Conservation (phyloP, 2,113 vertebrate species). For the Pelobates fuscus region DNA sequence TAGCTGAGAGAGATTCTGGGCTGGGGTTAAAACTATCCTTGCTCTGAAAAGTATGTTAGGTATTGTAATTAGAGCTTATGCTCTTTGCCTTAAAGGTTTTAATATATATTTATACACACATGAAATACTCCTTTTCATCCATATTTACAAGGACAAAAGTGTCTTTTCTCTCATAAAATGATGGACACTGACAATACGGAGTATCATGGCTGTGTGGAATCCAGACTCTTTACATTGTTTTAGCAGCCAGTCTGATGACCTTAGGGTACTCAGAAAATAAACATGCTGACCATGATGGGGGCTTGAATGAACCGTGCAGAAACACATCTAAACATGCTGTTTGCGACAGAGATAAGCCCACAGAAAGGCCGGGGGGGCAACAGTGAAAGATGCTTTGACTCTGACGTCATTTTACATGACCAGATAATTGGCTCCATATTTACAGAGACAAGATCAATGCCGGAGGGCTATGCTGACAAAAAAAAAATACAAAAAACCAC, state of each 20-base stretch:
- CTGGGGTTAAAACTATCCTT: not conserved
- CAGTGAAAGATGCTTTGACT: conserved; percentile 6
- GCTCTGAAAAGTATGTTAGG: not conserved
- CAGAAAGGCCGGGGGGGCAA: conserved; percentile 18
- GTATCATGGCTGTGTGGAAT: not conserved
- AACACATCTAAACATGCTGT: conserved; percentile 33
- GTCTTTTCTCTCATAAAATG: not conserved
- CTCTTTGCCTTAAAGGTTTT: not conserved
- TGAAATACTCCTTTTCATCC: not conserved
- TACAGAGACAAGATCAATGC: not conserved
- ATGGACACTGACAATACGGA: not conserved
- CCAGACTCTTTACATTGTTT: conserved; percentile 27
- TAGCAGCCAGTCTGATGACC: not conserved
- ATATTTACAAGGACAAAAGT: not conserved
- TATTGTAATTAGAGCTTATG: not conserved
- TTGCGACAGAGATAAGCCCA: conserved; percentile 21
- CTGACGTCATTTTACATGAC: conserved; percentile 2
- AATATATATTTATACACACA: not conserved
- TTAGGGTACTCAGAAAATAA: conserved; percentile 1
- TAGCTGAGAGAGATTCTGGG: too few relatives aligned
- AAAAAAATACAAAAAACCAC: too few relatives aligned
- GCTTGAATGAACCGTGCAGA: conserved; percentile 19
- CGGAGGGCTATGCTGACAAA: too few relatives aligned
- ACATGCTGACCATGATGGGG: conserved; percentile 42
- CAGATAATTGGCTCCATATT: not conserved